These are phyloP conservation scores for Columbina picui DNA, from an alignment of 2,113 vertebrate genomes.

Conservation along the genomic window DNA sequence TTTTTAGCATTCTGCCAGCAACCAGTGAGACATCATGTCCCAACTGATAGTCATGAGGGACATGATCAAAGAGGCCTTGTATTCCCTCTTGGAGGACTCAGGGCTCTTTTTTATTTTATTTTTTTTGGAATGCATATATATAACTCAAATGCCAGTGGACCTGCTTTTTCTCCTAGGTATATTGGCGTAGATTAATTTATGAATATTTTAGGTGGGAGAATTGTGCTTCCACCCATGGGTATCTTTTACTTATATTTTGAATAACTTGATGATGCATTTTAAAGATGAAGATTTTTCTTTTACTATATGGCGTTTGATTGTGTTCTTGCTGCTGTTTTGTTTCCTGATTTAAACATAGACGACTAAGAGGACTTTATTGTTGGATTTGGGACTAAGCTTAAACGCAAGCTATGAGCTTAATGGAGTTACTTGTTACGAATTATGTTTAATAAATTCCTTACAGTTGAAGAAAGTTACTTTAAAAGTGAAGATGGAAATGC, in stretches of 20 bases:
- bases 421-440: not conserved
- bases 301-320: not conserved
- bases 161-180: not conserved
- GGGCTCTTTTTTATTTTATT: not conserved
- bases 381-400: not conserved
- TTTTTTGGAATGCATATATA: not conserved
- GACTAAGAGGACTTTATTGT: not conserved
- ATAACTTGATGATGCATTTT: not conserved
- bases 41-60: not conserved
- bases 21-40: not conserved
- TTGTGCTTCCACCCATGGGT: not conserved
- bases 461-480: not conserved
- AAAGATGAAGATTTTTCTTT: not conserved
- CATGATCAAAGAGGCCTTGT: not conserved
- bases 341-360: not conserved
- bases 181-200: not conserved
- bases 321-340: not conserved
- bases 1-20: not conserved
- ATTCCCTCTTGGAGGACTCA: not conserved
- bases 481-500: not conserved
- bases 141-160: not conserved
- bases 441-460: not conserved
- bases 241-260: not conserved
- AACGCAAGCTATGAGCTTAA: not conserved
- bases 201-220: constrained; percentile 34